A percentile compares a stretch with the other conserved stretches of the same genome.
phyloP scores from a whole-genome alignment of 2,113 vertebrate species.

The Chamaea fasciata region DNA sequence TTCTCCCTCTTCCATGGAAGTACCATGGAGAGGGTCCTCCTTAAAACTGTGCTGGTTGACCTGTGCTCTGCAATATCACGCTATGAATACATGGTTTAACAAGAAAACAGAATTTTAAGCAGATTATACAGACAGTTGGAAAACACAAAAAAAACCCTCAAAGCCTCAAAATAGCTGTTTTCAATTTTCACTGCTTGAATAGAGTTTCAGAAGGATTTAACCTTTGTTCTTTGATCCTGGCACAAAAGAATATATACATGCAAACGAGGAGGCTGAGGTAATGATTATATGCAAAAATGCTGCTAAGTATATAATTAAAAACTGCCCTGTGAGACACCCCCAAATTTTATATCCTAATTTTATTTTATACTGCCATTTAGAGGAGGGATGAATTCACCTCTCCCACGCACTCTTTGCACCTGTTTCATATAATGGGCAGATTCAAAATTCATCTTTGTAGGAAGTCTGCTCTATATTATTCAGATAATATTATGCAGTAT shows the following conservation, averaged over 20 bases:
- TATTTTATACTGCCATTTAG: slow-evolving; percentile 46
- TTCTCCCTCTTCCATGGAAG: not conserved
- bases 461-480: slow-evolving; percentile 16
- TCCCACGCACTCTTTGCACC: slow-evolving; percentile 47
- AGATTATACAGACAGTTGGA: slow-evolving; percentile 7
- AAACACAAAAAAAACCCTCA: not conserved
- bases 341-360: slow-evolving; percentile 59
- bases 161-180: slow-evolving; percentile 42
- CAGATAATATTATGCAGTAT: slow-evolving; percentile 26
- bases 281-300: slow-evolving; percentile 60
- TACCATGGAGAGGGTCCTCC: not conserved
- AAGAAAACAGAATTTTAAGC: slow-evolving; percentile 14
- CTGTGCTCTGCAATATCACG: not conserved
- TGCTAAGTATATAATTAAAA: slow-evolving; percentile 61
- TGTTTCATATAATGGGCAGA: slow-evolving; percentile 21
- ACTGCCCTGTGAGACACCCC: slow-evolving; percentile 41
- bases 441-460: not conserved
- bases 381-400: slow-evolving; percentile 48
- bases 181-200: slow-evolving; percentile 47
- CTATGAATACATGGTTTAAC: not conserved
- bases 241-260: slow-evolving; percentile 53
- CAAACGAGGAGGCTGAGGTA: slow-evolving; percentile 48
- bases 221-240: slow-evolving; percentile 61
- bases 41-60: not conserved
- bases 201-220: slow-evolving; percentile 54